Evolutionary conservation across 2,113 vertebrate species (phyloP), one percentile per base, ranked within the genome.

Genomic region (Rhabdomys dilectus): DNA sequence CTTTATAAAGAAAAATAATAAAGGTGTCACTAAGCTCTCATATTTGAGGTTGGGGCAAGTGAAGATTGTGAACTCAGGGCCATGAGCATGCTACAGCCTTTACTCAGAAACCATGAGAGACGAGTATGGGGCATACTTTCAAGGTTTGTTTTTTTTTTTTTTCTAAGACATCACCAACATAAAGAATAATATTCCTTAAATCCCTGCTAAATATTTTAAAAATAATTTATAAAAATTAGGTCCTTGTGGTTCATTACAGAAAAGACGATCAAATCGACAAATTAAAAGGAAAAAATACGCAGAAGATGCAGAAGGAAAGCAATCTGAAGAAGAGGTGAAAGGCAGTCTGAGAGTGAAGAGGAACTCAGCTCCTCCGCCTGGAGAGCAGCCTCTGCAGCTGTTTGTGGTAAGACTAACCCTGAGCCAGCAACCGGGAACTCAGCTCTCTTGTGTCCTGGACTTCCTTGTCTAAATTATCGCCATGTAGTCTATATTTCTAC

Each of bases 191-290:
- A 60, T 84, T 97, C 94, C 75, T 11, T n/a, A 75, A 91, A 58
- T 48, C 29, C 82, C 31, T 64, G 39, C 31, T 85, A 19, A 78
- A 80, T 7, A 87, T 34, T 95, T 70, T 48, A 21, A 81, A 96
- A 97, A 91, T 93, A 72, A 93, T 16, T 53, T 70, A 62, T 73
- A 77, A 91, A 93, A 97, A 75, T 82, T 70, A 95, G 64, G 76
- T 81, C 39, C 84, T 96, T 97, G 75, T 95, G 93, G 51, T 98
- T 88, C n/a, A 9, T 66, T 98, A 45, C 96, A 99, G 99, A 99
- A 99, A 98, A 99, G 99, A 97, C 99, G 99, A 96, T 99, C 99
- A n/a, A 99, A 99, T 98, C 99, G 99, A 26, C 99, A 99, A 98
- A 98, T 99, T 97, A 99, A 99, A 98, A 99, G 99, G 80, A 99